Conservation (phyloP, 1,140 invertebrate genomes). For the Apis laboriosa region DNA sequence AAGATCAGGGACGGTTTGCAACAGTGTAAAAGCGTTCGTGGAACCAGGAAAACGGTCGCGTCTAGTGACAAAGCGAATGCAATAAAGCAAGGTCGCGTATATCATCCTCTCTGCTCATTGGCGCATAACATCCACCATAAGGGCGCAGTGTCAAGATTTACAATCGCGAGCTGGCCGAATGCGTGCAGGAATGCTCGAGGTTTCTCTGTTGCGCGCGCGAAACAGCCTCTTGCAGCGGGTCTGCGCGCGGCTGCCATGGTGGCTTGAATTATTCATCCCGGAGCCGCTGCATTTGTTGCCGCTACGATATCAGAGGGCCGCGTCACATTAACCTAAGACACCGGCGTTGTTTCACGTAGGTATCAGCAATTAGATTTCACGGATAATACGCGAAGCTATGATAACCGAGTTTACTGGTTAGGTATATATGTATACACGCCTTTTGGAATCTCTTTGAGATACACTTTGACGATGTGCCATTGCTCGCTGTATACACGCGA, state of each 20-base stretch:
- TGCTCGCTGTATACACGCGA: neutral
- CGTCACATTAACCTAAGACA: constrained; percentile 65
- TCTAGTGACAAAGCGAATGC: constrained; percentile 67
- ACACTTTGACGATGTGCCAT: constrained; percentile 15
- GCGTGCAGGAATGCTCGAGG: constrained; percentile 77
- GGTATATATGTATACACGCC: neutral
- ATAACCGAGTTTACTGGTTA: constrained; percentile 50
- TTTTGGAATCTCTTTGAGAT: constrained; percentile 35
- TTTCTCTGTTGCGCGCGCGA: constrained; percentile 62
- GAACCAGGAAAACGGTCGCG: constrained; percentile 24
- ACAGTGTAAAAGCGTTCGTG: neutral
- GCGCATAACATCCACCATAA: constrained; percentile 76
- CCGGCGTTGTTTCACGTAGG: constrained; percentile 63
- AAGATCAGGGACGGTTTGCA: too few relatives aligned
- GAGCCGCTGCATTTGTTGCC: constrained; percentile 69
- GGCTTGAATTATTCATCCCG: constrained; percentile 78
- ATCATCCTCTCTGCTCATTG: constrained; percentile 74
- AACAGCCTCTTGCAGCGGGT: constrained; percentile 61
- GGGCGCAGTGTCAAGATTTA: constrained; percentile 74
- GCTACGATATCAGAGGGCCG: constrained; percentile 65
- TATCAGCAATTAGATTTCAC: constrained; percentile 73
- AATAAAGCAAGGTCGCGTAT: constrained; percentile 71
- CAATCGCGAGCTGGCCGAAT: constrained; percentile 74
- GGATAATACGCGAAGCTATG: constrained; percentile 50
- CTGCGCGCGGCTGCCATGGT: constrained; percentile 60